Evolutionary conservation across 2,797 vertebrate species (phyloP), one percentile per base, ranked within the genome.

Genomic region (Dallia pectoralis): DNA sequence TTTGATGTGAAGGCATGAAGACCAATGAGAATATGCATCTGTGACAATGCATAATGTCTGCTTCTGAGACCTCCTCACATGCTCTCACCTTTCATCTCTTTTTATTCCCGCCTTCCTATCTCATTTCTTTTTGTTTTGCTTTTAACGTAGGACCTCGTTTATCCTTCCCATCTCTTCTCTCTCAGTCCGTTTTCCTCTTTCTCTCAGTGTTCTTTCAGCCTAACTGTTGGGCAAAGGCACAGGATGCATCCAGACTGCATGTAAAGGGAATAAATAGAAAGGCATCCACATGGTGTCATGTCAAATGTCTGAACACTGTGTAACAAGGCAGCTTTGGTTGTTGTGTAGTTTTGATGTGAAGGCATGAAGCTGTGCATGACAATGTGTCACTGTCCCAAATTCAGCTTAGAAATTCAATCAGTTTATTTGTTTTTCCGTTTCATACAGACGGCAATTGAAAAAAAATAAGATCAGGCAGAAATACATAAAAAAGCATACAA

Each of bases 21-120:
- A 77, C 73, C 48, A 68, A 77, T 36, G 49, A 72, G 90, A 89
- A 91, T 92, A 92, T 90, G 92, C 78, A 81, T 76, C 70, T 77
- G 66, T 69, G 81, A 77, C 73, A 78, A 64, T 63, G 76, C 82
- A 72, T 76, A 72, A 78, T 67, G 51, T 56, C 76, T 71, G 25
- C 19, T 4, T 71, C 74, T 64, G 44, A 53, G 2, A 73, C 3
- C 15, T 27, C 67, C 15, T 25, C 19, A 1, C n/a, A 0, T 36
- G 19, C 66, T 47, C 27, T 22, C 40, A 44, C 18, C 15, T 53
- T 61, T 44, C 40, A 9, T 62, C 64, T 16, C 61, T 36, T 65
- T 32, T 22, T 62, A 36, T 2, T 11, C 59, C 7, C 61, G 12
- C 59, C 16, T 32, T 32, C 22, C 61, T 63, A 27, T 63, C 61